These are phyloP conservation scores for Polypterus senegalus DNA, from an alignment of 2,113 vertebrate species.

Conservation along the genomic window DNA sequence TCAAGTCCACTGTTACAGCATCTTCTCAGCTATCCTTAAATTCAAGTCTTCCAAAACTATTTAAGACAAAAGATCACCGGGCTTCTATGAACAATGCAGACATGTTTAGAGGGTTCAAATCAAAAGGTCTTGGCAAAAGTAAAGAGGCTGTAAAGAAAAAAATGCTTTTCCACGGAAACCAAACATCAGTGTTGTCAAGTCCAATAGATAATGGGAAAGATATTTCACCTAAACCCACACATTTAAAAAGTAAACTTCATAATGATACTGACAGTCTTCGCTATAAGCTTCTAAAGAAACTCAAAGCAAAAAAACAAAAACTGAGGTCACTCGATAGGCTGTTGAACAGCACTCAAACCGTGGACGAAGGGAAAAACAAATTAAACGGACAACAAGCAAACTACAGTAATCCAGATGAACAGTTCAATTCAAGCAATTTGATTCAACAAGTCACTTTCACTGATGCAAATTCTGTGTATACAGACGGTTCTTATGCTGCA, in stretches of 20 bases:
- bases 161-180: too few species aligned
- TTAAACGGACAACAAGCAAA: neutral
- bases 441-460: constrained; percentile 48
- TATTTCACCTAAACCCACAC: too few species aligned
- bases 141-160: neutral
- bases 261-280: constrained; percentile 60
- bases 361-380: constrained; percentile 3
- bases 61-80: constrained; percentile 18
- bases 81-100: constrained; percentile 62
- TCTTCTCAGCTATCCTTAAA: constrained; percentile 5
- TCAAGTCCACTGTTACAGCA: constrained; percentile 21
- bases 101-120: constrained; percentile 64
- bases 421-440: constrained; percentile 33
- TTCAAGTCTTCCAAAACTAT: too few species aligned
- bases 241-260: neutral
- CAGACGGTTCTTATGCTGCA: constrained; percentile 34
- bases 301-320: constrained; percentile 82
- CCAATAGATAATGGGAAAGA: too few species aligned
- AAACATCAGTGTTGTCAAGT: too few species aligned
- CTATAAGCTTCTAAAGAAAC: constrained; percentile 72
- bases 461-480: constrained; percentile 31
- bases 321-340: constrained; percentile 61
- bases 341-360: constrained; percentile 26
- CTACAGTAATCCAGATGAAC: neutral
- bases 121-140: constrained; percentile 25